Evolutionary conservation across 2,797 vertebrate genomes (phyloP), one percentile per base, ranked within the genome.

Genomic region (Melanotaenia boesemani): DNA sequence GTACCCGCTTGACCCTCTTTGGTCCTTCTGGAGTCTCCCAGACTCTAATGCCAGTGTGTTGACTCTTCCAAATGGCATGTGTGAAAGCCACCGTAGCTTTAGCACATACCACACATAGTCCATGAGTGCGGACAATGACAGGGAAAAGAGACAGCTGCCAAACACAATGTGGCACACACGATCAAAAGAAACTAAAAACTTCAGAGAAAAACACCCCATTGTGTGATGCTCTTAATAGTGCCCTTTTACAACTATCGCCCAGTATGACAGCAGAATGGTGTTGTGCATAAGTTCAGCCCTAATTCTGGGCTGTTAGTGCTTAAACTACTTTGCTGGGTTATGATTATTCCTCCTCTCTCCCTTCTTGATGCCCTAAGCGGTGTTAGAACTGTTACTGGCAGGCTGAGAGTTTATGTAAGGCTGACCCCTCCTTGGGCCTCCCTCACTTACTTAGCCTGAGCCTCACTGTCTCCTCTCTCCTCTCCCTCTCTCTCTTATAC

Each of bases 321-420:
- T 86, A 83, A 90, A 90, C 82, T 83, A 84, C 87, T 91, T 89
- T 88, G 87, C 84, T 85, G 84, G 89, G 89, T 89, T 91, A 89
- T 74, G 86, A 77, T 81, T 85, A 72, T 73, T 82, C 79, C 76
- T 88, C 80, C 82, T 86, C 76, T 77, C 81, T 82, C 81, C 60
- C 77, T 73, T 79, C 86, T 81, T 18, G 36, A 71, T 85, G 88
- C 88, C 82, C 85, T 86, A 80, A 90, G 86, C 86, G 79, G 84
- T 89, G 88, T 90, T 91, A 87, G 87, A 85, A 86, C 87, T 81
- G 82, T 90, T 90, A 76, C 87, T 90, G 87, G 88, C 89, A 91
- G 89, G 89, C 89, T 81, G 70, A 79, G 83, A 85, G 90, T 94
- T 94, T 94, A 94, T 92, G 91, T 91, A 94, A 94, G 90, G 85